These are phyloP conservation scores for Capitella teleta DNA, from an alignment of 1,140 invertebrate genomes.

Conservation along the genomic window DNA sequence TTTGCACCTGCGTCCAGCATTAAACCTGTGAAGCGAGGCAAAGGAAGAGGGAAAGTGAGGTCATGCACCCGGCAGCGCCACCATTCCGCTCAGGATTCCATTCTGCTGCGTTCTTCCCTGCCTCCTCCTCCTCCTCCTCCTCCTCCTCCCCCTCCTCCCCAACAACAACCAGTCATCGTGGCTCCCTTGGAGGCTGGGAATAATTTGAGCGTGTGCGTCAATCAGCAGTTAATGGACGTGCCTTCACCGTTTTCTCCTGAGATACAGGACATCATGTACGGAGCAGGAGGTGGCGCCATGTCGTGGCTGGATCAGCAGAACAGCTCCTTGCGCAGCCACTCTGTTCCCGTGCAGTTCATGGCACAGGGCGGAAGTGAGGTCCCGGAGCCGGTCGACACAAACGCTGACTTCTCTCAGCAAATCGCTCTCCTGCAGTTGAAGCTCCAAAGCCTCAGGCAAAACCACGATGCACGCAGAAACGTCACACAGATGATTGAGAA, in stretches of 20 bases:
- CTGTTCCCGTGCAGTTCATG: background rate
- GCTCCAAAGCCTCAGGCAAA: background rate
- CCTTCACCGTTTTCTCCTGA: slow-evolving; percentile 2
- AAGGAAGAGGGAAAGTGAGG: background rate
- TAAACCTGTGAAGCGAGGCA: slow-evolving; percentile 2
- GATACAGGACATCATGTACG: slow-evolving; percentile 2
- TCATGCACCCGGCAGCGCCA: background rate
- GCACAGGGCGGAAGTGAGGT: background rate
- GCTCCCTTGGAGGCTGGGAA: background rate
- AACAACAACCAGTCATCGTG: background rate
- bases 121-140: background rate
- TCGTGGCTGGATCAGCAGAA: background rate
- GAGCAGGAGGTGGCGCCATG: no score
- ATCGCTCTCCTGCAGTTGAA: background rate
- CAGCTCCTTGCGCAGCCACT: background rate
- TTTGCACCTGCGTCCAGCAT: slow-evolving; percentile 1
- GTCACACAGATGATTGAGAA: background rate
- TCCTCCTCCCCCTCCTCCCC: background rate
- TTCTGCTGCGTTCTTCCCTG: background rate
- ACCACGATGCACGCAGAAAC: background rate
- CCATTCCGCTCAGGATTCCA: background rate
- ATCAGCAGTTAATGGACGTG: no score
- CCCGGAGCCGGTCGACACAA: background rate
- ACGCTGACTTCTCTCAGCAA: background rate
- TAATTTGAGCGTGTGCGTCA: background rate